phyloP scores from a whole-genome alignment of 2,888 invertebrate genomes.

The Synergus umbraculus region DNA sequence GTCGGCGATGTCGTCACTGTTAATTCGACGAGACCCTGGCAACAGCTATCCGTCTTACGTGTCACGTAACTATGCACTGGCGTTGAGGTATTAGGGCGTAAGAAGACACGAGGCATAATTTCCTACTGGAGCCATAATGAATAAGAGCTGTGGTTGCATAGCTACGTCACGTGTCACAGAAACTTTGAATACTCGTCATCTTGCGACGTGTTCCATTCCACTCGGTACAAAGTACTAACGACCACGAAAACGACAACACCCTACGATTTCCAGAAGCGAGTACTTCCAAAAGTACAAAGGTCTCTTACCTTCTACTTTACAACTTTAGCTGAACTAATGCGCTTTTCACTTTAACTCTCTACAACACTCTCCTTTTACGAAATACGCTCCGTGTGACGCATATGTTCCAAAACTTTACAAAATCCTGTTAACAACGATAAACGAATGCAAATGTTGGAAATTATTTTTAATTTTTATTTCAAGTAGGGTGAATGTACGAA shows the following conservation, averaged over 20 bases:
- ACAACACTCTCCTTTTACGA: background rate
- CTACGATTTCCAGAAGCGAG: conserved; percentile 13
- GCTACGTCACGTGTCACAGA: conserved; percentile 67
- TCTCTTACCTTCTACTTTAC: conserved; percentile 3
- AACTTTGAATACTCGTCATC: conserved; percentile 71
- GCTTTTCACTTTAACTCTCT: conserved; percentile 15
- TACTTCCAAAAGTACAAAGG: conserved; percentile 38
- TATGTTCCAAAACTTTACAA: background rate
- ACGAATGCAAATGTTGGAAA: background rate
- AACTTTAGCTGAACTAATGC: conserved; percentile 29
- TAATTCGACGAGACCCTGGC: conserved; percentile 57
- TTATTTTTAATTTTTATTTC: background rate
- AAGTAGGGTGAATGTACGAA: background rate
- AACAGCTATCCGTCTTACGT: conserved; percentile 63
- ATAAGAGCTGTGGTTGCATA: conserved; percentile 66
- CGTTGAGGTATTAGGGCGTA: conserved; percentile 63
- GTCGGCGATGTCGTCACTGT: conserved; percentile 37
- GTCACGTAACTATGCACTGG: conserved; percentile 59
- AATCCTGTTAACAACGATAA: background rate
- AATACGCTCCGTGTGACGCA: background rate
- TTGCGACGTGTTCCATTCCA: conserved; percentile 44
- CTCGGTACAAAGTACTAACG: conserved; percentile 27
- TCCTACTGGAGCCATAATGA: conserved; percentile 64
- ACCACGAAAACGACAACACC: conserved; percentile 36
- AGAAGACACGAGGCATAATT: conserved; percentile 67